Percentiles rank a stretch among this genome's conserved stretches.
Evolutionary conservation across 2,113 vertebrate species (phyloP).

Genomic region (Acanthisitta chloris): DNA sequence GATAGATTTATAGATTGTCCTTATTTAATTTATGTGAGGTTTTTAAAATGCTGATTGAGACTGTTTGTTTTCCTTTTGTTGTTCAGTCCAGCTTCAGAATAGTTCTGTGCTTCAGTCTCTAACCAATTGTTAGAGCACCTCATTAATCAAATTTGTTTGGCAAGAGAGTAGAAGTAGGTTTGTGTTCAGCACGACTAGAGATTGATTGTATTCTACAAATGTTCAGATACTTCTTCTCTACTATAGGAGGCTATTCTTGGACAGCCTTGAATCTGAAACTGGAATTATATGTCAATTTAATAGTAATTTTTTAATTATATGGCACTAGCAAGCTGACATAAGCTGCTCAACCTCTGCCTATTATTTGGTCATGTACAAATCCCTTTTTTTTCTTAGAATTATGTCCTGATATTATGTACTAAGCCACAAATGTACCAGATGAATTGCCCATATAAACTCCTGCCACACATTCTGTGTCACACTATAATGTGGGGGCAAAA

Average conservation of each 20-base stretch:
- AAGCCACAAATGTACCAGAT: neutral
- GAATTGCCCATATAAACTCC: neutral
- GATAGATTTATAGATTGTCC: neutral
- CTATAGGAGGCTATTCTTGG: neutral
- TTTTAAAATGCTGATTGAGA: neutral
- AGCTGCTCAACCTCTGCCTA: neutral
- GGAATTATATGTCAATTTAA: neutral
- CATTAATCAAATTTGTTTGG: slow-evolving; percentile 17
- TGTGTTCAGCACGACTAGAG: neutral
- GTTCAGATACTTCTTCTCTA: neutral
- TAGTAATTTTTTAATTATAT: neutral
- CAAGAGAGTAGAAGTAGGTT: neutral
- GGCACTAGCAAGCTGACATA: neutral
- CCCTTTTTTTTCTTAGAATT: neutral
- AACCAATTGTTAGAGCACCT: neutral
- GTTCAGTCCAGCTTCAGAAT: neutral
- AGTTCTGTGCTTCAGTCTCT: neutral
- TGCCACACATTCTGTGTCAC: neutral
- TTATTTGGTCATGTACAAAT: neutral
- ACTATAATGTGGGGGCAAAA: neutral
- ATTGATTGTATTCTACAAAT: neutral
- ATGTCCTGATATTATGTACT: neutral
- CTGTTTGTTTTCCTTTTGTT: neutral
- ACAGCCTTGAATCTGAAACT: neutral
- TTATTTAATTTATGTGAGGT: neutral